Evolutionary conservation across 2,888 invertebrate species (phyloP).

Genomic region (Ormyrus labotus): DNA sequence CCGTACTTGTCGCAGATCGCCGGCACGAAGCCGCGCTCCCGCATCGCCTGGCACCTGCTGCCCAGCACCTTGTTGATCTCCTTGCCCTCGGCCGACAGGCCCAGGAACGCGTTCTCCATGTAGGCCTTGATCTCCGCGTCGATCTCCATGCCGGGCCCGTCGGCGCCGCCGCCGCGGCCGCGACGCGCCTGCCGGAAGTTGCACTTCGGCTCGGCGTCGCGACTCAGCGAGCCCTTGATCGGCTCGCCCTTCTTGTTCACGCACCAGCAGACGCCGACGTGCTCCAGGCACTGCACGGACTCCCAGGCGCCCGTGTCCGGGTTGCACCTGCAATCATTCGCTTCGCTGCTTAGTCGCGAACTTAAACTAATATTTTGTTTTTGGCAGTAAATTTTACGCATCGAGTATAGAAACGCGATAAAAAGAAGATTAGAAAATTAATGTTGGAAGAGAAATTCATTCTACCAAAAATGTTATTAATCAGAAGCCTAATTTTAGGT

Average conservation of each 20-base stretch:
- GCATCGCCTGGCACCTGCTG: conserved; percentile 79
- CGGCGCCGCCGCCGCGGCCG: conserved; percentile 74
- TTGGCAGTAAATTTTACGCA: neutral
- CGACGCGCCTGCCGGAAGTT: conserved; percentile 88
- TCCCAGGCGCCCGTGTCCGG: conserved; percentile 86
- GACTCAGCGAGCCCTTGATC: conserved; percentile 86
- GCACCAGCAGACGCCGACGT: conserved; percentile 91
- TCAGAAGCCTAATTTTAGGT: conserved; percentile 9
- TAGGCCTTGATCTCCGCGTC: conserved; percentile 68
- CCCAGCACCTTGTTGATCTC: conserved; percentile 74
- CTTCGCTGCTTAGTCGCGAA: too few species aligned
- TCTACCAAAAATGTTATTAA: neutral
- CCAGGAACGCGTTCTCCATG: conserved; percentile 67
- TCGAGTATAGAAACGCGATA: too few species aligned
- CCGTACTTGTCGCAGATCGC: conserved; percentile 83
- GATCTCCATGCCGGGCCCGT: conserved; percentile 65
- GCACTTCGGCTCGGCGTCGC: conserved; percentile 86
- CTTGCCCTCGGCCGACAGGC: conserved; percentile 62
- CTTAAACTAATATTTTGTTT: neutral
- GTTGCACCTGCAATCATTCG: conserved; percentile 78
- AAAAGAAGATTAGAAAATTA: too few species aligned
- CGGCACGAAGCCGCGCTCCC: conserved; percentile 74
- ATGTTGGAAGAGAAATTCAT: too few species aligned
- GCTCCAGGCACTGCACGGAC: conserved; percentile 87
- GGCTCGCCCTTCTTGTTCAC: conserved; percentile 89